Base-by-base conservation (phyloP, 2,888 invertebrate species). In the Geophilus truncorum region DNA sequence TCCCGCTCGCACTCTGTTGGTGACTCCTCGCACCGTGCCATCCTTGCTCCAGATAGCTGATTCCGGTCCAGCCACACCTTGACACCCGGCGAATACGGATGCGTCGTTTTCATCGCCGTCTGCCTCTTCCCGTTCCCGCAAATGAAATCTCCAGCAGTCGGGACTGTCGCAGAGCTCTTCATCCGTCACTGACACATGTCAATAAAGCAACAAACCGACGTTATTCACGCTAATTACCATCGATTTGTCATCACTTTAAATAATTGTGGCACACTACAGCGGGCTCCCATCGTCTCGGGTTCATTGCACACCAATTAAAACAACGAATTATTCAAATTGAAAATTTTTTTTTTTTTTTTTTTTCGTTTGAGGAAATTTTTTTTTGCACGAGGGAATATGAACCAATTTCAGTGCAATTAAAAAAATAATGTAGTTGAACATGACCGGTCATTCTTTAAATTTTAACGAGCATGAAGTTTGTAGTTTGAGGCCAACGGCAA, bases 1-100 rank as follows among this genome's bases (percentile, higher is more conserved):
- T 82, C 97, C 97, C 83, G 96, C 96, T 83, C 96, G 90, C 81
- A 97, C 97, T 84, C 96, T 91, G 89, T 97, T 97, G 89, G 94
- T 95, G 83, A 97, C 95, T 82, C 97, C 97, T 77, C 97, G 91
- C 84, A 97, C 94, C 12, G 96, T 96, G 77, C 97, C 97, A 86
- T 94, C 94, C 80, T 94, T 92, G 89, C 97, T 96, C 83, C 93
- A 90, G 85, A 97, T 96, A 80, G 95, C 83, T 18, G 75, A 77
- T 77, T 81, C 81, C n/a, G 81, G 62, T 28, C 21, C 77, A 51
- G 79, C 23, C 23, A 80, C 62, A 62, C 62, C 57, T 12, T 80
- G 57, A 32, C 76, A 77, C 6, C 81, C 81, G 1, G 79, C 81
- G 30, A 81, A 81, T 12, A 70, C 76, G 25, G 45, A 12, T n/a